Evolutionary conservation across 2,888 invertebrate species (phyloP).

Genomic region (Eupsilia transversa): DNA sequence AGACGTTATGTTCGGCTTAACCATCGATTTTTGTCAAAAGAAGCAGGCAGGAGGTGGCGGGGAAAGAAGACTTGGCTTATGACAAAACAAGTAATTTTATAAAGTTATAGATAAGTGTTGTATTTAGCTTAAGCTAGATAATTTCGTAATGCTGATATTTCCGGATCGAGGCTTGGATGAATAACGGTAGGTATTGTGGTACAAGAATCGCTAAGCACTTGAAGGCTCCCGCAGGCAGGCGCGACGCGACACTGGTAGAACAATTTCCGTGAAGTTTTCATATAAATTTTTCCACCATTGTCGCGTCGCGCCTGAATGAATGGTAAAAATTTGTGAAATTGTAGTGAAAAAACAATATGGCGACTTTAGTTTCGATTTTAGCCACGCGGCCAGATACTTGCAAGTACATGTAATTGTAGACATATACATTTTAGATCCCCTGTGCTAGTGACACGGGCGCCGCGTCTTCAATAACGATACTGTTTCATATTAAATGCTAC

Average conservation of each 20-base stretch:
- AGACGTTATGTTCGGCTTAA: constrained; percentile 28
- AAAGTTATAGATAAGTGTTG: background rate
- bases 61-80: background rate
- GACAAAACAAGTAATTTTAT: constrained; percentile 1
- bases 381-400: too few species aligned
- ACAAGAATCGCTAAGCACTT: too few species aligned
- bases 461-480: background rate
- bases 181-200: background rate
- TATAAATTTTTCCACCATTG: too few species aligned
- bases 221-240: too few species aligned
- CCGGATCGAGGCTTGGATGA: background rate
- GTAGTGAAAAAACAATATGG: background rate
- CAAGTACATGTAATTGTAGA: background rate
- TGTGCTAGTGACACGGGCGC: background rate
- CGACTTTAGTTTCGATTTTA: too few species aligned
- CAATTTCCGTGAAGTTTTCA: too few species aligned
- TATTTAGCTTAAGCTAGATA: too few species aligned
- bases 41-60: too few species aligned
- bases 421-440: background rate
- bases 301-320: too few species aligned
- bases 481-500: background rate
- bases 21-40: constrained; percentile 16
- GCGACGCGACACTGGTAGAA: too few species aligned
- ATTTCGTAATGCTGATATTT: background rate
- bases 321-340: background rate